Conservation (phyloP, 2,888 invertebrate genomes). For the Gasteruption jaculator region DNA sequence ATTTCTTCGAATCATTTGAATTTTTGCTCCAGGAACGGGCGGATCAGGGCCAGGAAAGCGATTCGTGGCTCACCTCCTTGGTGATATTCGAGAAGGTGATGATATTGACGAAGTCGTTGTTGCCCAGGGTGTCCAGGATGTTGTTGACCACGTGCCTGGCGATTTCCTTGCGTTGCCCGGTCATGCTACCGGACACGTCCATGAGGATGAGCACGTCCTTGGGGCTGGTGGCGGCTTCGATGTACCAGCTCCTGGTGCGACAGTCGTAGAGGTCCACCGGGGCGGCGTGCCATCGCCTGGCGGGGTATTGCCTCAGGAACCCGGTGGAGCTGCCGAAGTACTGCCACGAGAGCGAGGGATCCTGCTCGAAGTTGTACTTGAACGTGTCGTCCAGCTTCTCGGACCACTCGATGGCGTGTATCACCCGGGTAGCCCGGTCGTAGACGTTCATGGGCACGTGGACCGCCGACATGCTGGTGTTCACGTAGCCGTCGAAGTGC, state of each 20-base stretch:
- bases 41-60: background rate
- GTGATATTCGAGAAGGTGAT: slow-evolving; percentile 83
- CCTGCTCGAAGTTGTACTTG: slow-evolving; percentile 49
- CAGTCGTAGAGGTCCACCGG: slow-evolving; percentile 94
- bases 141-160: slow-evolving; percentile 82
- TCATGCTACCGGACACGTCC: slow-evolving; percentile 90
- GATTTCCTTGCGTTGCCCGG: slow-evolving; percentile 81
- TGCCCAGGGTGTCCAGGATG: slow-evolving; percentile 92
- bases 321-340: slow-evolving; percentile 97
- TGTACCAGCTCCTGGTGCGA: slow-evolving; percentile 92
- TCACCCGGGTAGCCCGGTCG: slow-evolving; percentile 80
- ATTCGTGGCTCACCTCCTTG: slow-evolving; percentile 57
- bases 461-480: slow-evolving; percentile 78
- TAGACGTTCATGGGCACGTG: slow-evolving; percentile 96
- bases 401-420: slow-evolving; percentile 94
- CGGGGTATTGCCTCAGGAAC: slow-evolving; percentile 96
- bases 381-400: slow-evolving; percentile 87
- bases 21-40: background rate
- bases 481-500: slow-evolving; percentile 69
- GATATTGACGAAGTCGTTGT: slow-evolving; percentile 97
- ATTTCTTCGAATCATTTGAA: slow-evolving; percentile 4
- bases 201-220: slow-evolving; percentile 89
- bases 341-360: slow-evolving; percentile 82
- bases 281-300: slow-evolving; percentile 74
- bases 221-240: slow-evolving; percentile 95